Conservation (phyloP, 2,888 invertebrate species). For the Choreutis nemorana region DNA sequence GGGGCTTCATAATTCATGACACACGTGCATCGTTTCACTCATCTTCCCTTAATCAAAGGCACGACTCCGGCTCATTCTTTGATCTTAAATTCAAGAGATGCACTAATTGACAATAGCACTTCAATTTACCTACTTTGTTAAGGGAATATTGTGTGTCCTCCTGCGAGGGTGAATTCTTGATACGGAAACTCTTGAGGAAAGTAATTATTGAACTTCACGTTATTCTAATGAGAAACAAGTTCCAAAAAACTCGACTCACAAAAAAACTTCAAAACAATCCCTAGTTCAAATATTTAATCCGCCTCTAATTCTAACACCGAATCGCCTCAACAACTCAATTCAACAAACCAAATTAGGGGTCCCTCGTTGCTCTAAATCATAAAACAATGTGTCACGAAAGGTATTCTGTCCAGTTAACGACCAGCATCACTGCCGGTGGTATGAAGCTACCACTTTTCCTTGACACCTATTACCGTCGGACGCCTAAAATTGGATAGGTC, state of each 20-base stretch:
- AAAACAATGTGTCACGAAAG: slow-evolving; percentile 28
- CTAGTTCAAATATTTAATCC: not conserved
- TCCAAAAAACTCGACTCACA: slow-evolving; percentile 8
- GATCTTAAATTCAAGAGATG: slow-evolving; percentile 42
- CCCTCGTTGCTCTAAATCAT: slow-evolving; percentile 18
- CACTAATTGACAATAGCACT: slow-evolving; percentile 24
- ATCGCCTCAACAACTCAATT: slow-evolving; percentile 10
- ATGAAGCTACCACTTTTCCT: slow-evolving; percentile 11
- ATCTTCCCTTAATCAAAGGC: no score
- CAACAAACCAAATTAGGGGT: no score
- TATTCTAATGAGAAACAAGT: no score
- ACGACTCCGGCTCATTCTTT: no score
- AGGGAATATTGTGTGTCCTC: no score
- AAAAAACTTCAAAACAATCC: slow-evolving; percentile 12
- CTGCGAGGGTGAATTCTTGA: no score
- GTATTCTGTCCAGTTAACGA: slow-evolving; percentile 18
- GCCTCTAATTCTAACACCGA: not conserved
- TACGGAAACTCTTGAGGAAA: no score
- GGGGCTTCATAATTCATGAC: no score
- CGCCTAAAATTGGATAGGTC: slow-evolving; percentile 8
- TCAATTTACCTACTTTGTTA: slow-evolving; percentile 46
- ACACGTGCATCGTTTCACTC: no score
- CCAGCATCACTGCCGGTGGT: slow-evolving; percentile 14
- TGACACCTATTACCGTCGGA: slow-evolving; percentile 11
- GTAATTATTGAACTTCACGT: no score